A percentile compares a stretch with the other conserved stretches of the same genome.
These are phyloP conservation scores for Drosophila nannoptera DNA, from an alignment of 1,140 invertebrate genomes.

Conservation along the genomic window DNA sequence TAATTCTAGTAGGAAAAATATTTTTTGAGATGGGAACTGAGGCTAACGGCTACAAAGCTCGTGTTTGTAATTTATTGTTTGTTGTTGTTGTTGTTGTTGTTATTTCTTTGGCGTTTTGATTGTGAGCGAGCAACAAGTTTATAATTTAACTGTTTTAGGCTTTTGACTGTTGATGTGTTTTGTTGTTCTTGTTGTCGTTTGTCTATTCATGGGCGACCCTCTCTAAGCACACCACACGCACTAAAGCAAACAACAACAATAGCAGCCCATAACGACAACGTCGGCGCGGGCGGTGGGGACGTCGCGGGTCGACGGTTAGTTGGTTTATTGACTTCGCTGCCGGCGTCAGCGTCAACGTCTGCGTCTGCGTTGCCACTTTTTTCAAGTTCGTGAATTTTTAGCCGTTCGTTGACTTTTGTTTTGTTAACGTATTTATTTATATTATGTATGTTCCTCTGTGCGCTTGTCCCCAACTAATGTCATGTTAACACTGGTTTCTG, in stretches of 20 bases:
- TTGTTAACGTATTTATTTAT: conserved; percentile 57
- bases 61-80: conserved; percentile 13
- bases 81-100: background rate
- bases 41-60: background rate
- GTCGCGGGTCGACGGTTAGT: conserved; percentile 63
- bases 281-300: too few species aligned
- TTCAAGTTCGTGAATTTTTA: conserved; percentile 77
- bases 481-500: conserved; percentile 50
- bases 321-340: conserved; percentile 72
- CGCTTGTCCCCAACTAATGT: conserved; percentile 62
- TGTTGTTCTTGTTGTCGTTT: conserved; percentile 18
- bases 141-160: conserved; percentile 29
- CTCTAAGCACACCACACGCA: conserved; percentile 29
- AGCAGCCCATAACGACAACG: conserved; percentile 8
- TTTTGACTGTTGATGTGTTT: conserved; percentile 24
- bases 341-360: conserved; percentile 21
- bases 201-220: conserved; percentile 53
- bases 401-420: conserved; percentile 73
- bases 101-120: conserved; percentile 4
- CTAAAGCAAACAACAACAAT: conserved; percentile 11
- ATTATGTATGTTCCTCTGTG: conserved; percentile 33
- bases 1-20: background rate
- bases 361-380: conserved; percentile 41
- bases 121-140: conserved; percentile 40
- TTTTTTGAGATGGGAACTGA: background rate